Base-by-base conservation (phyloP, 30 jellyfish, hydroid and myxozoan genomes). In the Hydractinia symbiolongicarpus region DNA sequence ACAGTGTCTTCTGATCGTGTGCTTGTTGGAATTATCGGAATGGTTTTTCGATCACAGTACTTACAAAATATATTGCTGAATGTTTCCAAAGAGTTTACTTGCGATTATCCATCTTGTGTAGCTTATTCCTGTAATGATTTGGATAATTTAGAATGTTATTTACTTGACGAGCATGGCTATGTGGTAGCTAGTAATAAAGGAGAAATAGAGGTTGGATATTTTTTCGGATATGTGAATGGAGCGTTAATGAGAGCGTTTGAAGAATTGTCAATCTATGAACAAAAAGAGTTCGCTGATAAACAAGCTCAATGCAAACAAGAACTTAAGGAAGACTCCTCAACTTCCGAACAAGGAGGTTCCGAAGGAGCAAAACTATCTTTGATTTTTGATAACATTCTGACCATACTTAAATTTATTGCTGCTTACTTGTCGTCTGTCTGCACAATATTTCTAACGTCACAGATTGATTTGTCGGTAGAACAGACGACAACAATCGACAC, bases 161-260 rank as follows among this genome's bases (percentile, higher is more conserved):
- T 89, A 14, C 72, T 89, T 67, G 96, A 89, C 56, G 96, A 89
- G 54, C 80, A 79, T 80, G 96, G 96, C 20, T 89, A 79, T 55
- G 78, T 89, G 57, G 96, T 89, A 7, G 77, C 91, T 40, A 81
- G 91, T 60, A 83, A 84, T 66, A 86, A 91, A 40, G 78, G 9
- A 6, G 93, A 79, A 9, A 85, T 72, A 14, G 91, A 84, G 77
- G 79, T 77, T 53, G 96, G 96, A 17, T 67, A 70, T 11, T 88
- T 81, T 69, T 74, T 88, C 60, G 96, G 96, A 5, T 17, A 62
- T 17, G 57, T 81, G 20, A 86, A 88, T 69, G 96, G 96, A 17
- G 73, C 53, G 54, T 83, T 88, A 16, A 64, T 82, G 56, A 72
- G 68, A 60, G 50, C 74, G 10, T 76, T 88, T 30, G 80, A 71